Evolutionary conservation across 2,888 invertebrate genomes (phyloP).

Genomic region (Morpho helenor): DNA sequence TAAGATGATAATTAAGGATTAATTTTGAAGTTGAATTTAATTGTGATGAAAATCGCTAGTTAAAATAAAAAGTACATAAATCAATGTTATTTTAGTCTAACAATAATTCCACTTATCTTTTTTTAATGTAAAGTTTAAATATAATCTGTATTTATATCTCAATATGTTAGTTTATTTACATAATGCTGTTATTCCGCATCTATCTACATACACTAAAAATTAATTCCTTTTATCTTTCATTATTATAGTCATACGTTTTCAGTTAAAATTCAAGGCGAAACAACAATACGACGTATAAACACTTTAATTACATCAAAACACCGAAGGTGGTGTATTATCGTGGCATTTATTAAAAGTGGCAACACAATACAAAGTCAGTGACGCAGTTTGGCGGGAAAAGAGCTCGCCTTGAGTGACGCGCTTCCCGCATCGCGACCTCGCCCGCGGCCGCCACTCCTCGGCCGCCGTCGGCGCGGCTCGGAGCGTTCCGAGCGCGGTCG

Average conservation of each 20-base stretch:
- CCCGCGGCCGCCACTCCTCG: constrained; percentile 66
- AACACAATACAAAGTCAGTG: constrained; percentile 58
- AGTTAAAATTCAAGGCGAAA: constrained; percentile 7
- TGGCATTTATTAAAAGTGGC: constrained; percentile 37
- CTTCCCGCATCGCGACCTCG: constrained; percentile 70
- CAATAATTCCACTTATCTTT: too few relatives aligned
- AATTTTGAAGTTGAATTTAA: too few relatives aligned
- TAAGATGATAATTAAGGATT: too few relatives aligned
- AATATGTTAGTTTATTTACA: too few relatives aligned
- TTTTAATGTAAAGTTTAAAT: too few relatives aligned
- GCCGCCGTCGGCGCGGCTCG: constrained; percentile 27
- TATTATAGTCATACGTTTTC: not conserved
- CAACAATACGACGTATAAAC: constrained; percentile 9
- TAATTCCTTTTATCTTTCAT: not conserved
- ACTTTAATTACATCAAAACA: constrained; percentile 15
- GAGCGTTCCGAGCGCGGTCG: constrained; percentile 10
- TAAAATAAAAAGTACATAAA: too few relatives aligned
- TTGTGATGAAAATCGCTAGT: too few relatives aligned
- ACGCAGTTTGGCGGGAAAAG: constrained; percentile 68
- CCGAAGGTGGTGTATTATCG: constrained; percentile 23
- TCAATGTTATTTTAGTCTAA: too few relatives aligned
- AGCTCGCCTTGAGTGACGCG: constrained; percentile 70
- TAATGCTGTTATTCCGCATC: too few relatives aligned
- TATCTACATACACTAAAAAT: not conserved
- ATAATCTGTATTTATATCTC: too few relatives aligned